Percentiles rank a stretch among this genome's conserved stretches.
Conservation (phyloP, 2,888 invertebrate species). For the Lasius platythorax region DNA sequence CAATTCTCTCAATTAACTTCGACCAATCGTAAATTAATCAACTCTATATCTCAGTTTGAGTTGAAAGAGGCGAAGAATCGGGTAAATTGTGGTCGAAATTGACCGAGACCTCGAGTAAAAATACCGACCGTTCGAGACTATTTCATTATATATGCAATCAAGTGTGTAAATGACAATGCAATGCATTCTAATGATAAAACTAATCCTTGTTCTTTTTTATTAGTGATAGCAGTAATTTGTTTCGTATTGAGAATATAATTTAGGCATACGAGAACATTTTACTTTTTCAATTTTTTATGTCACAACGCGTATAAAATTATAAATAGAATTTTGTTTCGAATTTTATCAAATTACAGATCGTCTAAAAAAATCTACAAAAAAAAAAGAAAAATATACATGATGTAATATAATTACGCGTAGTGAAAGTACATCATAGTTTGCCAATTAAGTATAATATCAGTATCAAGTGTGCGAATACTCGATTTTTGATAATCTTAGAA, state of each 20-base stretch:
- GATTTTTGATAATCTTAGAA: neutral
- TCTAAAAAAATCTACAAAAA: neutral
- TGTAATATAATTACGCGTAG: neutral
- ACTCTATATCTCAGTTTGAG: constrained; percentile 24
- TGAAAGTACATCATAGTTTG: neutral
- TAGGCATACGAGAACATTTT: neutral
- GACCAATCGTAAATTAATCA: neutral
- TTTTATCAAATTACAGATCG: neutral
- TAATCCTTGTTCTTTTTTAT: neutral
- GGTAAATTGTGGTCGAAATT: constrained; percentile 9
- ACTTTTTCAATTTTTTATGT: neutral
- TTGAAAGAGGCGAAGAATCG: neutral
- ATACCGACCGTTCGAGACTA: neutral
- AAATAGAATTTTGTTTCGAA: neutral
- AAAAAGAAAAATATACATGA: neutral
- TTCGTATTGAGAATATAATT: neutral
- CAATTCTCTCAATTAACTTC: neutral
- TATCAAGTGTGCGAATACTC: neutral
- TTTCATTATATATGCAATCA: neutral
- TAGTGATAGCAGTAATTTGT: neutral
- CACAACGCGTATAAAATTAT: neutral
- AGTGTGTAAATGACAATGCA: neutral
- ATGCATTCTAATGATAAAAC: neutral
- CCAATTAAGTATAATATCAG: neutral
- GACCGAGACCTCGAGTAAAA: neutral